These are phyloP conservation scores for Chorisops tibialis DNA, from an alignment of 2,888 invertebrate genomes.

Conservation along the genomic window DNA sequence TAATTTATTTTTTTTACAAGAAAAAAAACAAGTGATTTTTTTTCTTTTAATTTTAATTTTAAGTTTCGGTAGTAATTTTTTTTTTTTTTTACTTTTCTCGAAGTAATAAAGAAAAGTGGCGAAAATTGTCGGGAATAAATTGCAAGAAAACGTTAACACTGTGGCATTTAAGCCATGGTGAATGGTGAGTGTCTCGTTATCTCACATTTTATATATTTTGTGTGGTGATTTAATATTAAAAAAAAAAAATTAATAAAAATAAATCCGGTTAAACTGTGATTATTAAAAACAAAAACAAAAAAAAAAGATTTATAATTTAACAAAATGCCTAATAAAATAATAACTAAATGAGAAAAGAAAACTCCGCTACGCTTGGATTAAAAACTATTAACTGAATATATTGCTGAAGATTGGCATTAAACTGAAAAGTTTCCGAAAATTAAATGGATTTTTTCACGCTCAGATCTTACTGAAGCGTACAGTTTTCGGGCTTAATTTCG, in stretches of 20 bases:
- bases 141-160: slow-evolving; percentile 36
- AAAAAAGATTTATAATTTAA: neutral
- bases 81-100: slow-evolving; percentile 19
- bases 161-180: slow-evolving; percentile 50
- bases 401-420: neutral
- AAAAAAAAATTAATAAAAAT: neutral
- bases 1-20: slow-evolving; percentile 22
- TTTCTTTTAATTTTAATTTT: slow-evolving; percentile 25
- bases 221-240: slow-evolving; percentile 13
- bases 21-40: no score
- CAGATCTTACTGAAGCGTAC: no score
- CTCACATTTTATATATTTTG: slow-evolving; percentile 1
- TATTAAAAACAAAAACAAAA: neutral
- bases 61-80: slow-evolving; percentile 14
- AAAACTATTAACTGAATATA: neutral
- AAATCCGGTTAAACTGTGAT: neutral
- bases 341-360: neutral
- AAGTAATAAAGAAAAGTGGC: slow-evolving; percentile 24
- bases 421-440: no score
- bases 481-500: no score
- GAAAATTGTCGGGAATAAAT: slow-evolving; percentile 26
- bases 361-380: neutral
- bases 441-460: no score
- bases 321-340: neutral
- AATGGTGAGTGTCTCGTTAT: slow-evolving; percentile 44